phyloP scores from a whole-genome alignment of 2,113 vertebrate species.

The Bos taurus region DNA sequence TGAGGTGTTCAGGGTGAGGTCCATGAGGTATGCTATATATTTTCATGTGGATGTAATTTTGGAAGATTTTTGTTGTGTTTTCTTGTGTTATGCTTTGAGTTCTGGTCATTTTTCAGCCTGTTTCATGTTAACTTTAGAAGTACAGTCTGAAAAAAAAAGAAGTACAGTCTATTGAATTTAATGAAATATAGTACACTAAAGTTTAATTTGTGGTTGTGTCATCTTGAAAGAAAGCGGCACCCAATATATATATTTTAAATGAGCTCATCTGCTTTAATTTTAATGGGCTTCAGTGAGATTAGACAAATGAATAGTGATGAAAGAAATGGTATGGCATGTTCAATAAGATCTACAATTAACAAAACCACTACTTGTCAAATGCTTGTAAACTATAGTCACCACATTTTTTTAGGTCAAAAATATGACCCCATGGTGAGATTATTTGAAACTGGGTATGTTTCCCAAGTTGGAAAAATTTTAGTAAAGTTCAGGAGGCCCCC shows the following conservation, averaged over 20 bases:
- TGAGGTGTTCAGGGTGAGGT: neutral
- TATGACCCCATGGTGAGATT: constrained; percentile 11
- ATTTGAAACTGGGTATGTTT: constrained; percentile 35
- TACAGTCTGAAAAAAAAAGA: neutral
- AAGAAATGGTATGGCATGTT: constrained; percentile 37
- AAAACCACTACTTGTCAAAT: constrained; percentile 56
- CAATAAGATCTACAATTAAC: constrained; percentile 30
- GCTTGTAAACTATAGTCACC: constrained; percentile 15
- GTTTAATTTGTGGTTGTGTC: constrained; percentile 58
- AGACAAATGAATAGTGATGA: constrained; percentile 43
- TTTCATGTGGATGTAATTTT: constrained; percentile 56
- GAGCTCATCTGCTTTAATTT: constrained; percentile 52
- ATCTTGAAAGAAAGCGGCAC: constrained; percentile 38
- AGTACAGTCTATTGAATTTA: constrained; percentile 33
- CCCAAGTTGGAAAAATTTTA: constrained; percentile 5
- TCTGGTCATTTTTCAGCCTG: constrained; percentile 32
- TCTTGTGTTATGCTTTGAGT: constrained; percentile 31
- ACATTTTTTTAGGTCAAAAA: constrained; percentile 13
- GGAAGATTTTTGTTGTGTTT: constrained; percentile 38
- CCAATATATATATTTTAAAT: neutral
- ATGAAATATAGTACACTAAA: constrained; percentile 44
- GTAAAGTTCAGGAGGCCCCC: constrained; percentile 34
- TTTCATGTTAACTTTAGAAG: constrained; percentile 50
- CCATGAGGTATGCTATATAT: neutral
- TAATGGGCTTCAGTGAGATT: constrained; percentile 42